Evolutionary conservation across 2,797 vertebrate genomes (phyloP).

Genomic region (Sarcophilus harrisii): DNA sequence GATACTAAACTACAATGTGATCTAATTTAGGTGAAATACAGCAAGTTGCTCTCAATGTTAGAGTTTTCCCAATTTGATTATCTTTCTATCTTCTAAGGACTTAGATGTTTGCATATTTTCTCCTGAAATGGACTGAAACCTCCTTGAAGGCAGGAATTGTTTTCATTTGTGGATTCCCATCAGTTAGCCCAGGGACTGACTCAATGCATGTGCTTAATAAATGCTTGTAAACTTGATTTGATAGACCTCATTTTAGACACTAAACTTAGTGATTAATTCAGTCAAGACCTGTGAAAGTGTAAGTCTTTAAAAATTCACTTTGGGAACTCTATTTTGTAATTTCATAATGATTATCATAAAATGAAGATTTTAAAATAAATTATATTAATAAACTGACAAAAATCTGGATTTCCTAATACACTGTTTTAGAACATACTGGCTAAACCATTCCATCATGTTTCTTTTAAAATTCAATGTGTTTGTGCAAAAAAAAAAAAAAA

Average conservation of each 20-base stretch:
- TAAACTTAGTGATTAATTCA: background rate
- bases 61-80: background rate
- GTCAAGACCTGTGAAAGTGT: background rate
- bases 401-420: background rate
- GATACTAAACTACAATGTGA: background rate
- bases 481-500: too few species aligned
- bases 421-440: background rate
- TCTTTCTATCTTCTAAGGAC: background rate
- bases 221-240: background rate
- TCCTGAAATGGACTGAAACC: background rate
- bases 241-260: background rate
- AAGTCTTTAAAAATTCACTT: background rate
- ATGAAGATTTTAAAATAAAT: constrained; percentile 6
- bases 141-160: background rate
- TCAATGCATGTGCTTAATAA: background rate
- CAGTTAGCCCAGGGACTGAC: background rate
- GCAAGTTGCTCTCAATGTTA: background rate
- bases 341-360: constrained; percentile 39
- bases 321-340: constrained; percentile 29
- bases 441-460: constrained; percentile 35
- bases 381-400: constrained; percentile 33
- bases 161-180: background rate
- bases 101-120: background rate
- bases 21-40: background rate
- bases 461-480: constrained; percentile 15